Percentiles rank a stretch among this genome's conserved stretches.
These are phyloP conservation scores for Myzus persicae DNA, from an alignment of 1,140 invertebrate species.

Conservation along the genomic window DNA sequence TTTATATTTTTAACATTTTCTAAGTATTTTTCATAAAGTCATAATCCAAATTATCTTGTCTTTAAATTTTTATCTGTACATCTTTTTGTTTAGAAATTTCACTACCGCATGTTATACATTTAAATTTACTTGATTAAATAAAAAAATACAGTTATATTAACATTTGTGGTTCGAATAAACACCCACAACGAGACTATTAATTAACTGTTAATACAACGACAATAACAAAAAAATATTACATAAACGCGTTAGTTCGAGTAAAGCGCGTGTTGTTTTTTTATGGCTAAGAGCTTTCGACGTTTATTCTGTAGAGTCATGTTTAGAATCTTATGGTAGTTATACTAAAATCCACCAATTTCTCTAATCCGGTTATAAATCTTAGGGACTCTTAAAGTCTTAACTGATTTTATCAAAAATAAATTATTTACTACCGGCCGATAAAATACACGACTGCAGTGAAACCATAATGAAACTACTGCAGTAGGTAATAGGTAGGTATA, in stretches of 20 bases:
- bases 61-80: neutral
- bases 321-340: neutral
- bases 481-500: neutral
- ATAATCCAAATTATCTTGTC: neutral
- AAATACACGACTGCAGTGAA: neutral
- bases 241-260: neutral
- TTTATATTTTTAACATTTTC: neutral
- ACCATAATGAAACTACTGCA: neutral
- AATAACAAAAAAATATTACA: neutral
- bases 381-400: neutral
- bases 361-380: neutral
- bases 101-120: neutral
- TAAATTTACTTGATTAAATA: neutral
- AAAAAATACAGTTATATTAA: neutral
- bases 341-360: neutral
- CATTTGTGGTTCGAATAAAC: neutral
- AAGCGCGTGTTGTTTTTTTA: neutral
- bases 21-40: neutral
- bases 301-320: neutral
- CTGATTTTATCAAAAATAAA: slow-evolving; percentile 25
- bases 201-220: neutral
- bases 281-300: neutral
- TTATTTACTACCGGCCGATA: neutral
- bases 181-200: neutral
- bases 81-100: neutral